phyloP scores from a whole-genome alignment of 2,113 vertebrate species.

The Calidris pygmaea region DNA sequence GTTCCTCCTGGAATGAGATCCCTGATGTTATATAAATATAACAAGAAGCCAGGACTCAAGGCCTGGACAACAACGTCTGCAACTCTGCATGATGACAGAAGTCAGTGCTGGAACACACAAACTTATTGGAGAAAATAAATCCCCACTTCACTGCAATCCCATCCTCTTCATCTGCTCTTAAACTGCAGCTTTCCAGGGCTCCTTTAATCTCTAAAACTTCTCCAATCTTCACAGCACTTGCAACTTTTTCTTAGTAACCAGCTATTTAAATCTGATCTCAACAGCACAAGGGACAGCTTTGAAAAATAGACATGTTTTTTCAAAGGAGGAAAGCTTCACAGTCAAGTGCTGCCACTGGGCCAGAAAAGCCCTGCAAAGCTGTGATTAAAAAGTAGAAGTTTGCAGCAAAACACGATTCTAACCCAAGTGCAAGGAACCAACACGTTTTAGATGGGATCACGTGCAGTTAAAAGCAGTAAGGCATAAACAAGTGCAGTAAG shows the following conservation, averaged over 20 bases:
- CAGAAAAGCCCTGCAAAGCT: not conserved
- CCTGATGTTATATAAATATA: not conserved
- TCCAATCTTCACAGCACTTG: not conserved
- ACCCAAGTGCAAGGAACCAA: not conserved
- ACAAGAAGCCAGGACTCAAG: not conserved
- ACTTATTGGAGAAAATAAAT: not conserved
- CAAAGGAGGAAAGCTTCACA: not conserved
- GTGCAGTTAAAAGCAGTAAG: not conserved
- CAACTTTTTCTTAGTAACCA: not conserved
- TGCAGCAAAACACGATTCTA: not conserved
- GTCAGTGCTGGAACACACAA: not conserved
- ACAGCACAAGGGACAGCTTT: not conserved
- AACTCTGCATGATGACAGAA: not conserved
- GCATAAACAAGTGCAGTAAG: slow-evolving; percentile 19
- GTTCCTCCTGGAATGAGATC: not conserved
- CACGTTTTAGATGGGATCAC: not conserved
- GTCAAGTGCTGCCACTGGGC: not conserved
- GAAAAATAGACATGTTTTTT: not conserved
- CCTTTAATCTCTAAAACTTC: not conserved
- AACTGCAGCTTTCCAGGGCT: not conserved
- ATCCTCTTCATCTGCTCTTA: not conserved
- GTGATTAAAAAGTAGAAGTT: not conserved
- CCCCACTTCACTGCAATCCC: not conserved
- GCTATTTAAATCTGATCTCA: not conserved
- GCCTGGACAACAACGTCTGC: not conserved